Evolutionary conservation across 2,797 vertebrate species (phyloP), one percentile per base, ranked within the genome.

Genomic region (Gouania willdenowi): DNA sequence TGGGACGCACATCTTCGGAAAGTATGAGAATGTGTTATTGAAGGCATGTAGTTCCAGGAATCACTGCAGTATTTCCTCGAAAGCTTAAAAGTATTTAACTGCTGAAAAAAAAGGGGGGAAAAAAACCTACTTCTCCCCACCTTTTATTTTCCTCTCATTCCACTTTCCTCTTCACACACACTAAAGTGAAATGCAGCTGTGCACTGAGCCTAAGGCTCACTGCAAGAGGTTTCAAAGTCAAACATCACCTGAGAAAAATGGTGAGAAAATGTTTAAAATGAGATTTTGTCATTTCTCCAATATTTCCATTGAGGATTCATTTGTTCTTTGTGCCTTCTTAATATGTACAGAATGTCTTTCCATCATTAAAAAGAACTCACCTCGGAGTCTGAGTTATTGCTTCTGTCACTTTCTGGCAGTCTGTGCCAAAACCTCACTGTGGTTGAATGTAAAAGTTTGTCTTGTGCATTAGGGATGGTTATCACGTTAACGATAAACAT

Each of bases 351-450:
- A 48, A 29, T 33, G 29, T 46, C 16, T 22, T 41, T 28, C 35
- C 21, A 44, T 32, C 32, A 29, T 42, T 44, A 23, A 42, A 63
- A 61, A 4, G 8, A 17, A 33, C 19, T 39, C 11, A 2, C 8
- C n/a, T 45, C n/a, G 75, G 55, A 74, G 66, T 40, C 6, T 32
- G 33, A 65, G 10, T 69, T 68, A 57, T 28, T 26, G 27, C 32
- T 35, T 21, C 40, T 42, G 44, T 72, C 56, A 19, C 8, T n/a
- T 10, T 9, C 24, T 12, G n/a, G 3, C 3, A 3, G 15, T 14
- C 32, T 27, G 32, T 30, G 40, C 40, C 30, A 44, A 64, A 40
- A 33, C 41, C 41, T 43, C 33, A 24, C 22, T 19, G 13, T 42
- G 14, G 31, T 26, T 31, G 27, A 26, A 23, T 22, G 9, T 40